phyloP scores from a whole-genome alignment of 2,113 vertebrate species.

The Asarcornis scutulata region DNA sequence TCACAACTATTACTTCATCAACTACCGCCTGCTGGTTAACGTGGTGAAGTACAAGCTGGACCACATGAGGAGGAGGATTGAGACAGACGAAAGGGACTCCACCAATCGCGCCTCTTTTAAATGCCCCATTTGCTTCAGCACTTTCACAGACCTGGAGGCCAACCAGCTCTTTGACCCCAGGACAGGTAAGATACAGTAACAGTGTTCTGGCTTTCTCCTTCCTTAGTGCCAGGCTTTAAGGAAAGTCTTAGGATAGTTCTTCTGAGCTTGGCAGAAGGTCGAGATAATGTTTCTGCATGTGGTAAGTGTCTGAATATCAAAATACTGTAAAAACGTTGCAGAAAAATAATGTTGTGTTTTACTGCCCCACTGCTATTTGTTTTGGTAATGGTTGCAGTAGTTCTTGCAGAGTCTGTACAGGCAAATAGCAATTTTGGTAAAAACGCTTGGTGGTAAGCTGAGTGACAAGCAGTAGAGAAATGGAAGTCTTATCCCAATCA shows the following conservation, averaged over 20 bases:
- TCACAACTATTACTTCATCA: constrained; percentile 99
- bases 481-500: neutral
- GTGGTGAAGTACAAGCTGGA: constrained; percentile 99
- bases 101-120: constrained; percentile 96
- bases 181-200: constrained; percentile 83
- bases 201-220: neutral
- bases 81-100: constrained; percentile 95
- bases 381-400: neutral
- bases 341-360: neutral
- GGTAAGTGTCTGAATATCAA: neutral
- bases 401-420: neutral
- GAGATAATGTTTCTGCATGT: neutral
- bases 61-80: constrained; percentile 97
- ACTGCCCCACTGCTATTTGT: neutral
- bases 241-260: neutral
- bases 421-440: neutral
- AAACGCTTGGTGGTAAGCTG: neutral
- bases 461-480: neutral
- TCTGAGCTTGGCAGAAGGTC: neutral
- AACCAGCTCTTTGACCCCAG: constrained; percentile 95
- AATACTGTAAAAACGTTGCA: neutral
- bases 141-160: constrained; percentile 97
- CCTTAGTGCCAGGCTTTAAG: neutral
- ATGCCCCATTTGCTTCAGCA: constrained; percentile 92
- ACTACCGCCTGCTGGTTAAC: constrained; percentile 95